Conservation (phyloP, 1,140 invertebrate species). For the Pachyrhynchus sulphureomaculatus region DNA sequence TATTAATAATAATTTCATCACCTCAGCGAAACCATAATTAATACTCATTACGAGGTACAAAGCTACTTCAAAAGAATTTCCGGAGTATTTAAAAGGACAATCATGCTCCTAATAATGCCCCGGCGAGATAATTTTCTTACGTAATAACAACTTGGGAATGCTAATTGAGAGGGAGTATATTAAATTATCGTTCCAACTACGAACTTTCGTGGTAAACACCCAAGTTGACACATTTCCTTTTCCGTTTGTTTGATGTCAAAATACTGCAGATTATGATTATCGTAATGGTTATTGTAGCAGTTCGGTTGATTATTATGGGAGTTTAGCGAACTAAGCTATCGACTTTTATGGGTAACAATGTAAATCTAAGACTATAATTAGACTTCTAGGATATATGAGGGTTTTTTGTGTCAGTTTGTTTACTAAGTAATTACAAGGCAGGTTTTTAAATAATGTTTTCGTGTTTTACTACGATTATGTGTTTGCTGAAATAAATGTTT, state of each 20-base stretch:
- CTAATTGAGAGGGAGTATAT: conserved; percentile 36
- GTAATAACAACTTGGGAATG: conserved; percentile 32
- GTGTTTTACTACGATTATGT: too few relatives aligned
- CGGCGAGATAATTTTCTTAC: conserved; percentile 33
- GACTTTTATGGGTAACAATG: too few relatives aligned
- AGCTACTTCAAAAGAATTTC: background rate
- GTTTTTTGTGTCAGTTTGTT: too few relatives aligned
- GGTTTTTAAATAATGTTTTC: too few relatives aligned
- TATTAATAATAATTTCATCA: background rate
- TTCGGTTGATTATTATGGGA: conserved; percentile 1
- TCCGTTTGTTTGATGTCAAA: conserved; percentile 24
- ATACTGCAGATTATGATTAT: conserved; percentile 18
- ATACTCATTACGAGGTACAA: background rate
- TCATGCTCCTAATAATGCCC: conserved; percentile 24
- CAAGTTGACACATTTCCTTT: conserved; percentile 27
- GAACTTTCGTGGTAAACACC: conserved; percentile 24
- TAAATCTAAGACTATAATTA: too few relatives aligned
- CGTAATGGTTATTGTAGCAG: conserved; percentile 11
- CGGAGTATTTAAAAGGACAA: background rate
- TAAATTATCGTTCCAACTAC: conserved; percentile 33
- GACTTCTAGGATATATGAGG: too few relatives aligned
- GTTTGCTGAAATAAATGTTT: too few relatives aligned
- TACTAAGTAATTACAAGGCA: too few relatives aligned
- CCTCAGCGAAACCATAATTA: background rate
- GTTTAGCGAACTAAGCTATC: background rate